These are phyloP conservation scores for Nemurella pictetii DNA, from an alignment of 2,888 invertebrate species.

Conservation along the genomic window DNA sequence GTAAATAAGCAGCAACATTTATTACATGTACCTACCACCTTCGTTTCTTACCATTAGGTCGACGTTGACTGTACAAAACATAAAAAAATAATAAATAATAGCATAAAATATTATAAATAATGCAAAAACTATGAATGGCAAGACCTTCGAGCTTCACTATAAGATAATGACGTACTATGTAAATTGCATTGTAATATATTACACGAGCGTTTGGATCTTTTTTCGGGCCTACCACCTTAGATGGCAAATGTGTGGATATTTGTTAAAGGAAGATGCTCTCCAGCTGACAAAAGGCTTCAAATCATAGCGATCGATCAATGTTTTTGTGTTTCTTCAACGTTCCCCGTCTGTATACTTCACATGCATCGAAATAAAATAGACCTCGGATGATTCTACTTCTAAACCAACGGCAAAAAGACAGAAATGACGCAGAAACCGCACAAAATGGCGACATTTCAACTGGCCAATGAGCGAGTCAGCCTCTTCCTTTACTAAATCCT, in stretches of 20 bases:
- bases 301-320: not conserved
- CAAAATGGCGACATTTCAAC: no score
- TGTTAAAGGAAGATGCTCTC: no score
- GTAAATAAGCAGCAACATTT: not conserved
- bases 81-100: not conserved
- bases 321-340: not conserved
- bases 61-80: not conserved
- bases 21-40: not conserved
- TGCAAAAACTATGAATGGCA: not conserved
- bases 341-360: not conserved
- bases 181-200: not conserved
- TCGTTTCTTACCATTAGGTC: not conserved
- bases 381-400: not conserved
- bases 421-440: no score
- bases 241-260: no score
- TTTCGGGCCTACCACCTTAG: not conserved
- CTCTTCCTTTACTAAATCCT: no score
- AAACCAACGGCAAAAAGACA: no score
- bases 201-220: not conserved
- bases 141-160: not conserved
- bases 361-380: not conserved
- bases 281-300: no score
- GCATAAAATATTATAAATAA: not conserved
- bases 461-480: no score
- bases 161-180: not conserved